A percentile compares a stretch with the other conserved stretches of the same genome.
Evolutionary conservation across 92 coral and sea anemone genomes (phyloP).

Genomic region (Epizoanthus ramosus): DNA sequence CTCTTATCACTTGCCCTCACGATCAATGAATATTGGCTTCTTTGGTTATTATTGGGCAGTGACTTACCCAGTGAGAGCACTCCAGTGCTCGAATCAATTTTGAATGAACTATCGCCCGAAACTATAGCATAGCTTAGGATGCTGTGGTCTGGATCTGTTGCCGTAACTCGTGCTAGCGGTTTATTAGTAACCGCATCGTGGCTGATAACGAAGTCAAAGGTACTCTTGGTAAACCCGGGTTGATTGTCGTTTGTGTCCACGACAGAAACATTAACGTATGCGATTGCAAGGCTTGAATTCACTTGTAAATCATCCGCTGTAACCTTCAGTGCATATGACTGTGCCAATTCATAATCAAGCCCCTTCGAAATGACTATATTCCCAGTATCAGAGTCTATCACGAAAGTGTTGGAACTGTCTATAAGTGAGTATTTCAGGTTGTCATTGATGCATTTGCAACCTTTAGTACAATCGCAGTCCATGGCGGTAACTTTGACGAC

Average conservation of each 20-base stretch:
- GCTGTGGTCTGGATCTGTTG: slow-evolving; percentile 66
- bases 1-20: slow-evolving; percentile 67
- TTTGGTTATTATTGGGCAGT: slow-evolving; percentile 28
- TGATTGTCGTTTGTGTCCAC: slow-evolving; percentile 71
- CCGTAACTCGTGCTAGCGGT: slow-evolving; percentile 69
- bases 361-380: slow-evolving; percentile 58
- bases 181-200: slow-evolving; percentile 68
- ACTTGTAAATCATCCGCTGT: slow-evolving; percentile 53
- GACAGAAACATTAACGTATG: slow-evolving; percentile 71
- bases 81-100: slow-evolving; percentile 55
- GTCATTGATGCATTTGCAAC: slow-evolving; percentile 68
- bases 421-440: slow-evolving; percentile 65
- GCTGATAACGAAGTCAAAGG: slow-evolving; percentile 55
- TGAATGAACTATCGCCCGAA: slow-evolving; percentile 62
- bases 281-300: slow-evolving; percentile 47
- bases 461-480: slow-evolving; percentile 85
- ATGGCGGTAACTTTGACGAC: slow-evolving; percentile 78
- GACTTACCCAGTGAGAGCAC: slow-evolving; percentile 50
- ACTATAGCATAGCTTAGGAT: slow-evolving; percentile 49
- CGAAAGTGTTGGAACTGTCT: slow-evolving; percentile 53
- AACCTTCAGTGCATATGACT: slow-evolving; percentile 57
- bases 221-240: slow-evolving; percentile 59
- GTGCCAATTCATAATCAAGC: slow-evolving; percentile 65
- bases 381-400: slow-evolving; percentile 71
- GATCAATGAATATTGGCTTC: slow-evolving; percentile 65